Evolutionary conservation across 2,888 invertebrate genomes (phyloP).

Genomic region (Steinernema scapterisci): DNA sequence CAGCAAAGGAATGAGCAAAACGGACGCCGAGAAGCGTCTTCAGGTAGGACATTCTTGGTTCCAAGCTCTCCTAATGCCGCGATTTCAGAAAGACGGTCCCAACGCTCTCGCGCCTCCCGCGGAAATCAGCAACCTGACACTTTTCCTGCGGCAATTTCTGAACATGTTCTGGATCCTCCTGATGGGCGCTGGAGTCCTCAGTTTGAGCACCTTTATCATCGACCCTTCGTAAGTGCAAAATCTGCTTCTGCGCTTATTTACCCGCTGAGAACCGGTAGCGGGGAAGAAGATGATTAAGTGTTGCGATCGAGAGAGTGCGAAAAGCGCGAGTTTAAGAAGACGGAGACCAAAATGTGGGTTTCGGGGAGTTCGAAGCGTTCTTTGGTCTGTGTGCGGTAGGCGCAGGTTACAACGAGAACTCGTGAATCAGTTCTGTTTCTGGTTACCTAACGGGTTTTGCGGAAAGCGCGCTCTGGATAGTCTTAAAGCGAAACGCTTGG

Average conservation of each 20-base stretch:
- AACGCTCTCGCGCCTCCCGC: conserved; percentile 49
- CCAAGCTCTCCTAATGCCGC: neutral
- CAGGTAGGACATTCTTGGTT: neutral
- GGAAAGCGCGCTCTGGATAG: too few species aligned
- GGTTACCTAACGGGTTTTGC: too few species aligned
- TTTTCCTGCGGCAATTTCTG: conserved; percentile 48
- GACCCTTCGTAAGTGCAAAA: conserved; percentile 38
- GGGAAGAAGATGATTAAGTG: neutral
- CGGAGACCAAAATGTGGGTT: neutral
- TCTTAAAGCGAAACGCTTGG: too few species aligned
- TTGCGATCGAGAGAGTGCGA: neutral
- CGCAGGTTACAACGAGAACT: too few species aligned
- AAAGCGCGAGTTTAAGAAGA: neutral
- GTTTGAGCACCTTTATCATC: conserved; percentile 38
- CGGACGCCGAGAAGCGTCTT: conserved; percentile 1
- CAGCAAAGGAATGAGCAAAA: conserved; percentile 22
- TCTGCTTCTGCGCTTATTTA: conserved; percentile 28
- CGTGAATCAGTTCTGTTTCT: too few species aligned
- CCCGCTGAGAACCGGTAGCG: neutral
- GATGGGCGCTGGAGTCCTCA: conserved; percentile 42
- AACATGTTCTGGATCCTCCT: conserved; percentile 48
- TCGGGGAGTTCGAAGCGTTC: neutral
- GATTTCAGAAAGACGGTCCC: conserved; percentile 42
- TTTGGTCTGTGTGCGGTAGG: neutral
- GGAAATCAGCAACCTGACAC: conserved; percentile 45